Base-by-base conservation (phyloP, 2,888 invertebrate species). In the Drosophila prostipennis region DNA sequence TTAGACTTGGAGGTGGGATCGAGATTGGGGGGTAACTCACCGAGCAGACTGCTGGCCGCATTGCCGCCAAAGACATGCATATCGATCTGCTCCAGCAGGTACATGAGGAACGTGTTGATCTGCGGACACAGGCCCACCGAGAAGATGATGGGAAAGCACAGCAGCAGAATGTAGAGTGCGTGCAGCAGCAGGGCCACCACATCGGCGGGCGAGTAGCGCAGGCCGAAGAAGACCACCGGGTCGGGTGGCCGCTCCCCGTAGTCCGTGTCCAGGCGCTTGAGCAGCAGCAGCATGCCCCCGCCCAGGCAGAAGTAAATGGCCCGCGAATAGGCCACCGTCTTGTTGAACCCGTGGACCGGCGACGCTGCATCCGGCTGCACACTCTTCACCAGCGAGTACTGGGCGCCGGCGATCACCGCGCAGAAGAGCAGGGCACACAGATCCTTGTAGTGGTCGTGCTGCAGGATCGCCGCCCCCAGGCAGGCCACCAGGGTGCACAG, bases 361-460 rank as follows among this genome's bases (percentile, higher is more conserved):
- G 99, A 99, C 0, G 99, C 97, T 0, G 99, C 98, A 92, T 99
- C 99, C 0, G 99, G 99, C 90, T 99, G 99, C 1, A 99, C 99
- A 79, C 98, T 98, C 93, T 99, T 99, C 75, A 99, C 92, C 77
- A 99, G 93, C 0, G 98, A 98, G 92, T 99, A 99, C 92, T 99
- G 99, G 89, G 98, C 98, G 14, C 98, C 96, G 1, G 99, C 99
- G 84, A 99, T 98, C n/a, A 99, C 97, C 83, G 98, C 96, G 92
- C 99, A 99, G 92, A 99, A 98, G 89, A 98, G 93, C 91, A 99
- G 97, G 14, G 98, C 97, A 86, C 96, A 96, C 57, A 99, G 94
- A 91, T 99, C 99, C 83, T 95, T 95, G 92, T 98, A 99, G 91
- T 98, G 96, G 52, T 96, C 96, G 48, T 95, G 93, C 89, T 96